Percentiles rank a stretch among this genome's conserved stretches.
phyloP scores from a whole-genome alignment of 2,797 vertebrate genomes.

The Tamandua tetradactyla region DNA sequence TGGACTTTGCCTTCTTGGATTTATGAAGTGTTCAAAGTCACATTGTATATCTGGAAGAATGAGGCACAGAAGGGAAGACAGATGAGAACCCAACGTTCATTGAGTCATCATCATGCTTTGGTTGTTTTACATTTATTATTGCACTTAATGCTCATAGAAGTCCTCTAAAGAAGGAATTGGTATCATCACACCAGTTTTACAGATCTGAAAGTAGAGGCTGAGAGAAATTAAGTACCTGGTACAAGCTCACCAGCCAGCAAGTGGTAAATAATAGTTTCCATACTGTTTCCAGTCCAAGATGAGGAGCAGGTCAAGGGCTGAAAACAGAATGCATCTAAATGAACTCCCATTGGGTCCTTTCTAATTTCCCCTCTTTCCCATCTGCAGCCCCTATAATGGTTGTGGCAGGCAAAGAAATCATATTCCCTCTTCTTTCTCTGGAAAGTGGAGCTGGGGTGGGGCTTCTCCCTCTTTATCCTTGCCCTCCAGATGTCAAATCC shows the following conservation, averaged over 20 bases:
- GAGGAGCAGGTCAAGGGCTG: neutral
- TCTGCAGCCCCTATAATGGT: neutral
- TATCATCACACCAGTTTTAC: neutral
- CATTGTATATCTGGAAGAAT: neutral
- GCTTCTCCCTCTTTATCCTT: constrained; percentile 53
- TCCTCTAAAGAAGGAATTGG: neutral
- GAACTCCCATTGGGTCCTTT: constrained; percentile 15
- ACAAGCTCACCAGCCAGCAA: neutral
- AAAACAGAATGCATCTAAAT: constrained; percentile 29
- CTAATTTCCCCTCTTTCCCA: neutral
- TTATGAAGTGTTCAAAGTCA: neutral
- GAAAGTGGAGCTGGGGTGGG: neutral
- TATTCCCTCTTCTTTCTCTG: neutral
- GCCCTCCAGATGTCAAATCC: constrained; percentile 49
- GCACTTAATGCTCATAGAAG: neutral
- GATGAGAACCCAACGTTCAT: neutral
- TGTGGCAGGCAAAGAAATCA: neutral
- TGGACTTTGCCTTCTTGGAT: neutral
- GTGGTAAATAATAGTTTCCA: neutral
- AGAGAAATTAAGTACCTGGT: neutral
- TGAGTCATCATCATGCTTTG: neutral
- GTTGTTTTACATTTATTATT: neutral
- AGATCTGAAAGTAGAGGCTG: neutral
- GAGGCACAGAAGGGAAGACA: neutral
- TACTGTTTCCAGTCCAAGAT: constrained; percentile 1